Base-by-base conservation (phyloP, 2,113 vertebrate genomes). In the Gymnocephalus cernua region DNA sequence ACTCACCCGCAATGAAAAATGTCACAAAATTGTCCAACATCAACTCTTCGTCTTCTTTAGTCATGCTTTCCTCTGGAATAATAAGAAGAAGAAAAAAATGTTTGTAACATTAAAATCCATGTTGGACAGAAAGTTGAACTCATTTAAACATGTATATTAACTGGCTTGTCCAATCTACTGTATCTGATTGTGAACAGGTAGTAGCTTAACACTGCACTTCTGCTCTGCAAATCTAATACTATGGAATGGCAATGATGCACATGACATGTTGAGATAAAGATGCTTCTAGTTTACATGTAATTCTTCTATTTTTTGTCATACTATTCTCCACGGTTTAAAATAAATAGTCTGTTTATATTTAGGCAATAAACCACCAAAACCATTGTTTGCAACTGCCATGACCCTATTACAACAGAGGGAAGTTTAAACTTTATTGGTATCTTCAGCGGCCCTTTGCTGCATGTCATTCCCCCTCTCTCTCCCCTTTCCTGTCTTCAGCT, bases 1-100 rank as follows among this genome's bases (percentile, higher is more conserved):
- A 94, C 97, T 64, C 51, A 97, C 98, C 98, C 0, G 96, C 97
- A 41, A 98, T 94, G 90, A 99, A 97, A 92, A 99, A 98, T 11
- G 97, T 97, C 62, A 99, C 88, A 3, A 98, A 97, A 58, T 99
- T 99, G 91, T 99, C 98, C 91, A 99, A 45, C 91, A 99, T 95
- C 5, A 92, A 84, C 88, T 98, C 96, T 15, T 96, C 95, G 0
- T 97, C 96, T 79, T 92, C 96, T 19, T 93, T 81, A 1, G 90
- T 93, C 75, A 90, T 90, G 38, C 94, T 95, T 71, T 96, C 91
- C 63, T 96, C 97, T 98, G 53, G 15, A 83, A 79, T 68, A 19
- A 53, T 0, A 35, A 61, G 1, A 44, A 10, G n/a, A 80, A 59
- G 12, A 2, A 0, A 58, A 14, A 7, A n/a, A 68, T 23, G 2